Conservation (phyloP, 30 jellyfish, hydroid and myxozoan genomes). For the Aurelia sp. region DNA sequence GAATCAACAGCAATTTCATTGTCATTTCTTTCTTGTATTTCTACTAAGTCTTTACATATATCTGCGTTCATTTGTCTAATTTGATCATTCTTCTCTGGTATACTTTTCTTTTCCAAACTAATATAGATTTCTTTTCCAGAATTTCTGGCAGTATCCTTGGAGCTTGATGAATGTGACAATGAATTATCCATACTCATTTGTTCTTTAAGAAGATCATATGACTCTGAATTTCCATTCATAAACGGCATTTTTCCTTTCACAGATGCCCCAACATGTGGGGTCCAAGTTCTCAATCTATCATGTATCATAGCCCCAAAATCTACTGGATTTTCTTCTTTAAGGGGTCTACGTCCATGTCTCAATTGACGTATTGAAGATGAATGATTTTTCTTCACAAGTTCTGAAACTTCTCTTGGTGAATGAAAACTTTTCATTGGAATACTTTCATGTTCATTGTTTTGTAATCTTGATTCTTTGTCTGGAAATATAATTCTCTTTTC, state of each 20-base stretch:
- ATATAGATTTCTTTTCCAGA: slow-evolving; percentile 48
- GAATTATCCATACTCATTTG: background rate
- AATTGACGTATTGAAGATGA: slow-evolving; percentile 12
- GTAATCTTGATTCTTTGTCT: background rate
- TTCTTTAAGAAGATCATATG: slow-evolving; percentile 44
- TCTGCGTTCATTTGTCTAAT: slow-evolving; percentile 30
- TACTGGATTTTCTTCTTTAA: slow-evolving; percentile 56
- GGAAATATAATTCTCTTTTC: slow-evolving; percentile 11
- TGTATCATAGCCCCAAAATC: slow-evolving; percentile 34
- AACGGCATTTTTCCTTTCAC: slow-evolving; percentile 31
- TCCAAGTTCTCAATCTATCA: slow-evolving; percentile 25
- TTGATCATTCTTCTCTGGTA: slow-evolving; percentile 26
- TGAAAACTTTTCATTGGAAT: slow-evolving; percentile 28
- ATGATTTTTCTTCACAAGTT: background rate
- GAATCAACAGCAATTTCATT: background rate
- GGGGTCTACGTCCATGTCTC: slow-evolving; percentile 23
- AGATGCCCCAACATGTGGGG: background rate
- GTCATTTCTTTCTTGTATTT: background rate
- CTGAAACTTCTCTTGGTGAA: slow-evolving; percentile 56
- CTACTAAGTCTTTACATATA: slow-evolving; percentile 10
- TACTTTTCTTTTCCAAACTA: slow-evolving; percentile 55
- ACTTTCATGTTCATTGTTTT: background rate
- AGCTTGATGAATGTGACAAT: background rate
- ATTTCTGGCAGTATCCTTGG: slow-evolving; percentile 1
- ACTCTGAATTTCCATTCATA: slow-evolving; percentile 26